Base-by-base conservation (phyloP, 92 coral and sea anemone species). In the Palythoa grandis region DNA sequence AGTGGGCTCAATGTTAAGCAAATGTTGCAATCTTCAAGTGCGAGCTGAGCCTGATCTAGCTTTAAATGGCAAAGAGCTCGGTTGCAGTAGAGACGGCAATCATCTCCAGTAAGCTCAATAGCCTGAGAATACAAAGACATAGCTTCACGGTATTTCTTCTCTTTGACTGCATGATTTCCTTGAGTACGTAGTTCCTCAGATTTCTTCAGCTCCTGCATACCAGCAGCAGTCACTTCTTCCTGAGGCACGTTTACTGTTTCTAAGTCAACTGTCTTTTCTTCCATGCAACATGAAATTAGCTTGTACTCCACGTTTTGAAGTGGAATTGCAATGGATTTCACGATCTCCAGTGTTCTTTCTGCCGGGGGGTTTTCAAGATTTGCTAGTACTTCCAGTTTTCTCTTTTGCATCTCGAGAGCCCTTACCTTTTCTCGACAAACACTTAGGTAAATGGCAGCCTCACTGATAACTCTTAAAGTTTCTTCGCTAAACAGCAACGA, bases 41-140 rank as follows among this genome's bases (percentile, higher is more conserved):
- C 98, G 37, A 87, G n/a, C 54, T 77, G 65, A 5, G 98, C 84
- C 25, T 92, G 24, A 43, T 66, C 70, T 17, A 93, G 78, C 87
- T 90, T 90, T 50, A 94, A 72, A 70, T 88, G n/a, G 22, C 94
- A 94, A 23, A 92, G 84, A 40, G 94, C 96, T n/a, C 96, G 90
- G 79, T 93, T 94, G 70, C 71, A 69, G 80, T 76, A 91, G 38
- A 91, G 83, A 11, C 50, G 50, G 9, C 3, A 8, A 43, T 43
- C 50, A 43, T 43, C 50, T 43, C 9, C 9, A 43, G 50, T 43
- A 43, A 43, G 50, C 50, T 43, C 9, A 43, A 43, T 43, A 43
- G 50, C 50, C 50, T 43, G 50, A 43, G 50, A 43, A 43, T 43
- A 43, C 50, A 43, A 43, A 43, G 50, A 43, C 50, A 43, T 5